A percentile compares a stretch with the other conserved stretches of the same genome.
Conservation (phyloP, 1,140 invertebrate genomes). For the Chironomus tepperi region DNA sequence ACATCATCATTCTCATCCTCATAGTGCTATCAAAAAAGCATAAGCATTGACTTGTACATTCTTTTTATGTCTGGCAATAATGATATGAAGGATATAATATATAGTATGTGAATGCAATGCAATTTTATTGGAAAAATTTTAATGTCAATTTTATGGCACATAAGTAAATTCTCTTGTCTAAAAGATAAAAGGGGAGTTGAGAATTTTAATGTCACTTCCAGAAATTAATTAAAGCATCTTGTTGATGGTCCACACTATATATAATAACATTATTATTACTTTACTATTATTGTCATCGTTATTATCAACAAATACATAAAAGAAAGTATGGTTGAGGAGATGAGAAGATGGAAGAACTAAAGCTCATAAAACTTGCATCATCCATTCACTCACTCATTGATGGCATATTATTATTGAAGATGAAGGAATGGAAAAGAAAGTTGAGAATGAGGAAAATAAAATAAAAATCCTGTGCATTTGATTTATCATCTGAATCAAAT, state of each 20-base stretch:
- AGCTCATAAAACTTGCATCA: constrained; percentile 12
- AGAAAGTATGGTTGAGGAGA: not conserved
- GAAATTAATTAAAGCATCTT: constrained; percentile 14
- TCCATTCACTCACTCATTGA: not conserved
- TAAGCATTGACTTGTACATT: not conserved
- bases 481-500: constrained; percentile 14
- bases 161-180: not conserved
- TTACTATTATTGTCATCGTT: constrained; percentile 7
- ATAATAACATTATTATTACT: too few species aligned
- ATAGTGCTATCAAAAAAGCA: too few species aligned
- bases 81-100: not conserved
- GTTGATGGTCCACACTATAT: constrained; percentile 4
- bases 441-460: not conserved
- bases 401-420: not conserved
- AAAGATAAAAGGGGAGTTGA: not conserved
- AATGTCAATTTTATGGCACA: not conserved
- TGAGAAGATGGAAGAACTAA: not conserved
- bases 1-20: too few species aligned
- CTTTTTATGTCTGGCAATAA: not conserved
- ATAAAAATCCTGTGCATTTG: not conserved
- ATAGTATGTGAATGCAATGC: not conserved
- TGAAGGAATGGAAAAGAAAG: not conserved
- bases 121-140: not conserved
- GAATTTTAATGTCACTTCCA: constrained; percentile 13
- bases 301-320: constrained; percentile 7